Conservation (phyloP, 2,113 vertebrate species). For the Hippocampus barbouri region DNA sequence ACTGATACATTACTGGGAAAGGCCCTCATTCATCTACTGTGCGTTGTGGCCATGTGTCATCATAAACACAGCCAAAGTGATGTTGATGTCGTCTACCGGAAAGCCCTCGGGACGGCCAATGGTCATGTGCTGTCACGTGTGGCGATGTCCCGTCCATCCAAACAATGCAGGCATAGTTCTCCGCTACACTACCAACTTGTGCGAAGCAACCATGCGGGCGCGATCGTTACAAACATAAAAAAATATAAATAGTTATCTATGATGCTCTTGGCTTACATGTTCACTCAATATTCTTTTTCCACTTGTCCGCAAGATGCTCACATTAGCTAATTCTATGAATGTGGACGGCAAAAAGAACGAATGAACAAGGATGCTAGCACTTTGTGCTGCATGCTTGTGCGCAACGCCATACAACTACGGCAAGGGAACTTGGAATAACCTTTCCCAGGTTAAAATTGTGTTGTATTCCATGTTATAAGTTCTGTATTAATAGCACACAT, state of each 20-base stretch:
- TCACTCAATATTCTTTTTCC: background rate
- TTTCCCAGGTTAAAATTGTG: no score
- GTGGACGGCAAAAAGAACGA: no score
- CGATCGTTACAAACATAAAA: background rate
- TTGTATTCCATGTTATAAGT: no score
- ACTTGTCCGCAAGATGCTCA: background rate
- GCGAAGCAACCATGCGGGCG: background rate
- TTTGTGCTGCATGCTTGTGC: no score
- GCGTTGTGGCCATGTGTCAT: background rate
- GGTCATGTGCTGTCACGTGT: slow-evolving; percentile 5
- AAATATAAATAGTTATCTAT: background rate
- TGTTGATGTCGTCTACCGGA: background rate
- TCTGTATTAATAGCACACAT: no score
- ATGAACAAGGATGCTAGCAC: no score
- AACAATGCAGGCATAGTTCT: slow-evolving; percentile 5
- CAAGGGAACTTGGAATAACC: no score
- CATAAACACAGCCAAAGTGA: background rate
- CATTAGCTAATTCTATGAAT: background rate
- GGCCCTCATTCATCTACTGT: background rate
- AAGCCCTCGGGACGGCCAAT: background rate
- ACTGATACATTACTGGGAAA: background rate
- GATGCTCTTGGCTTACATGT: background rate
- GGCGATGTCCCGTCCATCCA: slow-evolving; percentile 11
- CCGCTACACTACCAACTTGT: background rate
- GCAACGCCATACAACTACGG: no score